Evolutionary conservation across 1,140 invertebrate species (phyloP).

Genomic region (Octopus sinensis): DNA sequence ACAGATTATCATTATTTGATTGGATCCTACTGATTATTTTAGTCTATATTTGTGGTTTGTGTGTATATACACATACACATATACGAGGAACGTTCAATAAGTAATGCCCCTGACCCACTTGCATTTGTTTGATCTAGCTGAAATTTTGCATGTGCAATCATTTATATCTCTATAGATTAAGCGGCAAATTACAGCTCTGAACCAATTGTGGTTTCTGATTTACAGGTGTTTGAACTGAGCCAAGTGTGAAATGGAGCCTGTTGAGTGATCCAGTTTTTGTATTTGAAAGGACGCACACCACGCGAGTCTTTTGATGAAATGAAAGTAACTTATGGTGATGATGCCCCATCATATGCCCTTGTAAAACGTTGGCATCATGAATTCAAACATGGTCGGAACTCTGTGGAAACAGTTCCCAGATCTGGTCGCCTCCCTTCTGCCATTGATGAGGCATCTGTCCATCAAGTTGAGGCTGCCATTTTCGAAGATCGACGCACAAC

Average conservation of each 20-base stretch:
- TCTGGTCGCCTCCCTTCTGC: too few relatives aligned
- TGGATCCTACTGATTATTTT: too few relatives aligned
- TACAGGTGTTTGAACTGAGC: conserved; percentile 3
- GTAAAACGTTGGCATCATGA: conserved; percentile 7
- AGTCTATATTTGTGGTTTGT: too few relatives aligned
- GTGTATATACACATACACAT: too few relatives aligned
- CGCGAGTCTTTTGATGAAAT: conserved; percentile 1
- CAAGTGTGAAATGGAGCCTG: conserved; percentile 6
- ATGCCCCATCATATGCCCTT: conserved; percentile 2
- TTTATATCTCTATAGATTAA: not conserved
- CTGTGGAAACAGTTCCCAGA: too few relatives aligned
- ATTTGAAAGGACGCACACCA: conserved; percentile 2
- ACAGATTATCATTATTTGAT: too few relatives aligned
- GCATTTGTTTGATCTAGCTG: conserved; percentile 1
- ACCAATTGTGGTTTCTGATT: not conserved
- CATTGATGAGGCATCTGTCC: too few relatives aligned
- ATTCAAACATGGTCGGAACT: conserved; percentile 11
- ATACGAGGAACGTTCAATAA: not conserved
- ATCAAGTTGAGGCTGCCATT: too few relatives aligned
- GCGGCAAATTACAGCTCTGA: not conserved
- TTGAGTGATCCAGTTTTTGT: conserved; percentile 7
- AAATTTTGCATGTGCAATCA: too few relatives aligned
- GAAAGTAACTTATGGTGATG: not conserved
- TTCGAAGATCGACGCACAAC: too few relatives aligned
- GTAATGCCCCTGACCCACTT: conserved; percentile 1